These are phyloP conservation scores for Catharus bicknelli DNA, from an alignment of 2,113 vertebrate genomes.

Conservation along the genomic window DNA sequence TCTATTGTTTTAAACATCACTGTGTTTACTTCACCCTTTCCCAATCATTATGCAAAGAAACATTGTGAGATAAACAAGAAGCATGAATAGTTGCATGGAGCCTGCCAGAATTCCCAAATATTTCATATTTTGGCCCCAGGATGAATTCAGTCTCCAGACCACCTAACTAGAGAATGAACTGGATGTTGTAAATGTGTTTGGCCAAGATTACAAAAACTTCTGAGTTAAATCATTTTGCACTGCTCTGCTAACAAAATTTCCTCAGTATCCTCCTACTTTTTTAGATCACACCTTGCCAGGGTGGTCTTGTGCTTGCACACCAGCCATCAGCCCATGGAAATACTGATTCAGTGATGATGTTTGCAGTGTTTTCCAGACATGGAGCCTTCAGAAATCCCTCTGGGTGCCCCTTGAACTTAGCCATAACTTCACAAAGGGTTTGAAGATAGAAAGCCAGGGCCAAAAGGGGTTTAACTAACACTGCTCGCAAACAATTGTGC, in stretches of 20 bases:
- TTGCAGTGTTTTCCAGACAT: neutral
- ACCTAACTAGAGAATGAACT: slow-evolving; percentile 34
- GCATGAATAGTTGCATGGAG: neutral
- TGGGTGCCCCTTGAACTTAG: fast-evolving
- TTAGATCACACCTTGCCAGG: slow-evolving; percentile 12
- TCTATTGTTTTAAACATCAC: slow-evolving; percentile 37
- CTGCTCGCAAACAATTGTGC: neutral
- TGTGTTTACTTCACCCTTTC: slow-evolving; percentile 38
- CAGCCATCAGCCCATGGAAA: neutral
- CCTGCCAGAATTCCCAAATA: slow-evolving; percentile 51
- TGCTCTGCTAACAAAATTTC: neutral
- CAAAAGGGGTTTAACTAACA: neutral
- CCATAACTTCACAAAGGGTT: neutral
- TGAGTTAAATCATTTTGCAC: neutral
- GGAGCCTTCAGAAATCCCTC: neutral
- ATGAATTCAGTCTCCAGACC: slow-evolving; percentile 54
- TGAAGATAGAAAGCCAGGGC: neutral
- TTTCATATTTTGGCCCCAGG: slow-evolving; percentile 19
- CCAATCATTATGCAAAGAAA: slow-evolving; percentile 48
- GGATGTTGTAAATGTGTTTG: slow-evolving; percentile 2
- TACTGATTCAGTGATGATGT: neutral
- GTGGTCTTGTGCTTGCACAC: neutral
- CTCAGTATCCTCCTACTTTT: neutral
- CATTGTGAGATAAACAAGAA: slow-evolving; percentile 16
- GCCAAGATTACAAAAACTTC: slow-evolving; percentile 30